Percentiles rank a stretch among this genome's conserved stretches.
Evolutionary conservation across 2,797 vertebrate species (phyloP).

Genomic region (Darevskia mixta): DNA sequence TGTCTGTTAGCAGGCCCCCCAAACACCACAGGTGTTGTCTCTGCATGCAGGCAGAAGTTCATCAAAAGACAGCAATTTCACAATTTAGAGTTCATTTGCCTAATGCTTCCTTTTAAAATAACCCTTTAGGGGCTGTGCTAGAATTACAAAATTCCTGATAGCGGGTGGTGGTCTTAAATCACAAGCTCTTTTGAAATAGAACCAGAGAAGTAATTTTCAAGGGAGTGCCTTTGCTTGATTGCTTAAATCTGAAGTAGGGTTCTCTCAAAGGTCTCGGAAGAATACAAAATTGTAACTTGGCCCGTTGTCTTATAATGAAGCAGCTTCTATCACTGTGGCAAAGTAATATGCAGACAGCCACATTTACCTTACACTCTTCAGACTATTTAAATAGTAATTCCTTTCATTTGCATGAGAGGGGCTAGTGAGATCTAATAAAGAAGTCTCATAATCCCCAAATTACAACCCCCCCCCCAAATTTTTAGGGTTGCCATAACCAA

Average conservation of each 20-base stretch:
- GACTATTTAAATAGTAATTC: neutral
- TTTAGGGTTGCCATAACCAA: neutral
- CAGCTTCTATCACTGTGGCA: neutral
- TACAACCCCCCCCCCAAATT: neutral
- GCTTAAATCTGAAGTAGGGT: neutral
- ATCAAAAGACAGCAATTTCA: neutral
- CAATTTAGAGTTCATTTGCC: neutral
- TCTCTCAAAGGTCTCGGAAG: neutral
- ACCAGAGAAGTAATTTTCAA: neutral
- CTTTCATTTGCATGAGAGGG: neutral
- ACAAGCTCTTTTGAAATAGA: neutral
- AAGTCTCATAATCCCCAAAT: neutral
- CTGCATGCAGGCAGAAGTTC: neutral
- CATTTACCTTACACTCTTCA: neutral
- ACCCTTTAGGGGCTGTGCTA: neutral
- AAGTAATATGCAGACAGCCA: neutral
- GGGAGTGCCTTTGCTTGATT: no score
- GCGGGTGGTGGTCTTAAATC: neutral
- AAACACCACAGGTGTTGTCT: neutral
- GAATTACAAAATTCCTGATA: neutral
- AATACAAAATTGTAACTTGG: neutral
- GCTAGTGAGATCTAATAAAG: neutral
- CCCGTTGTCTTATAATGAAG: neutral
- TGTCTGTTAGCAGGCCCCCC: neutral
- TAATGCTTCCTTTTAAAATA: neutral